phyloP scores from a whole-genome alignment of 2,888 invertebrate genomes.

The Allolobophora icterica region DNA sequence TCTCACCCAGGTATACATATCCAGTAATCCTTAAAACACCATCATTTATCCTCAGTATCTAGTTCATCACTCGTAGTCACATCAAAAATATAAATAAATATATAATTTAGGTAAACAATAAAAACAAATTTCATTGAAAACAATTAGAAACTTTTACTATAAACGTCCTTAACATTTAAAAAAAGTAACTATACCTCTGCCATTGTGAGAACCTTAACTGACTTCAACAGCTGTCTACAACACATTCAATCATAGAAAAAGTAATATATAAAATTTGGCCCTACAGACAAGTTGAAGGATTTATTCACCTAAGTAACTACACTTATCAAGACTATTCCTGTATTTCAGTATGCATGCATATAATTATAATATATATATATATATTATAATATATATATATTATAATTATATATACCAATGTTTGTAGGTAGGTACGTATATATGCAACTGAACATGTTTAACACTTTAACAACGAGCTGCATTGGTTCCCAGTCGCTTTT shows the following conservation, averaged over 20 bases:
- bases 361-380: no score
- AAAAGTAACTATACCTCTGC: not conserved
- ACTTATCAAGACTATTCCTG: no score
- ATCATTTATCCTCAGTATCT: not conserved
- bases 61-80: not conserved
- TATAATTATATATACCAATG: no score
- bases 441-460: no score
- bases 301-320: no score
- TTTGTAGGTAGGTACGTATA: no score
- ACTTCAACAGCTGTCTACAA: conserved; percentile 3
- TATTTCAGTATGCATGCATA: not conserved
- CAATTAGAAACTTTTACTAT: not conserved
- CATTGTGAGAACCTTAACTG: not conserved
- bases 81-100: no score
- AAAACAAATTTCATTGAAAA: not conserved
- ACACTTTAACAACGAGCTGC: no score
- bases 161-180: not conserved
- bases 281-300: not conserved
- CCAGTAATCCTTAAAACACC: not conserved
- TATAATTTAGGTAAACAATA: not conserved
- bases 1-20: not conserved
- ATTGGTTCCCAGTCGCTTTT: no score
- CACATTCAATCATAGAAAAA: not conserved
- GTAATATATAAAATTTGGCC: not conserved
- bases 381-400: no score